These are phyloP conservation scores for Pangasius mekongensis DNA, from an alignment of 2,797 vertebrate genomes.

Conservation along the genomic window DNA sequence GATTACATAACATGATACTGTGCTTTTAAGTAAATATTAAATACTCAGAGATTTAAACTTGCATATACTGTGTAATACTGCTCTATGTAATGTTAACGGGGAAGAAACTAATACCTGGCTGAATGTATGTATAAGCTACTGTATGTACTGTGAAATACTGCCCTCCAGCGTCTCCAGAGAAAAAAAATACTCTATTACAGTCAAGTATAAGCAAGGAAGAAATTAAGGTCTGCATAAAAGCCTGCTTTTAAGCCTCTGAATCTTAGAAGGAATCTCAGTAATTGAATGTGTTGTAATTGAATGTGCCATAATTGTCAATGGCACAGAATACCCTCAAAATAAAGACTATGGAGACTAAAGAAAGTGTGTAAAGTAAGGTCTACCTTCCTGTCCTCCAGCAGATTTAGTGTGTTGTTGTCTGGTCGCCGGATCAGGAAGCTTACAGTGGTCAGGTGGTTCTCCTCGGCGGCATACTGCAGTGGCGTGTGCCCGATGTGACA, in stretches of 20 bases:
- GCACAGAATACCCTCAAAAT: not conserved
- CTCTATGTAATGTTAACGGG: not conserved
- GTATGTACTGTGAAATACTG: not conserved
- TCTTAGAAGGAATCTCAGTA: not conserved
- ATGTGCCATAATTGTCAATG: not conserved
- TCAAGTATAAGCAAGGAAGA: not conserved
- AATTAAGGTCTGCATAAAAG: not conserved
- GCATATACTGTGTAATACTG: not conserved
- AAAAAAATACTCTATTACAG: not conserved
- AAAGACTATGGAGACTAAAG: not conserved
- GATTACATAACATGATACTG: not conserved
- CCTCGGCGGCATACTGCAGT: slow-evolving; percentile 63
- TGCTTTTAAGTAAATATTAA: not conserved
- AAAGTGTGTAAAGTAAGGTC: not conserved
- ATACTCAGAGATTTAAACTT: not conserved
- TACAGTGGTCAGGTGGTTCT: not conserved
- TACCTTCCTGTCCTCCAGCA: not conserved
- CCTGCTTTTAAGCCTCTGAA: not conserved
- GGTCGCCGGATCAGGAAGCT: not conserved
- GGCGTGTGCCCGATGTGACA: slow-evolving; percentile 61
- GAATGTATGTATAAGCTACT: not conserved
- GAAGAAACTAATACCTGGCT: not conserved
- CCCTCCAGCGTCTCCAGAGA: not conserved
- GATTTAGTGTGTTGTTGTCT: not conserved
- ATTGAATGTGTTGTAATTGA: not conserved